Evolutionary conservation across 2,113 vertebrate species (phyloP), one percentile per base, ranked within the genome.

Genomic region (Tinamus guttatus): DNA sequence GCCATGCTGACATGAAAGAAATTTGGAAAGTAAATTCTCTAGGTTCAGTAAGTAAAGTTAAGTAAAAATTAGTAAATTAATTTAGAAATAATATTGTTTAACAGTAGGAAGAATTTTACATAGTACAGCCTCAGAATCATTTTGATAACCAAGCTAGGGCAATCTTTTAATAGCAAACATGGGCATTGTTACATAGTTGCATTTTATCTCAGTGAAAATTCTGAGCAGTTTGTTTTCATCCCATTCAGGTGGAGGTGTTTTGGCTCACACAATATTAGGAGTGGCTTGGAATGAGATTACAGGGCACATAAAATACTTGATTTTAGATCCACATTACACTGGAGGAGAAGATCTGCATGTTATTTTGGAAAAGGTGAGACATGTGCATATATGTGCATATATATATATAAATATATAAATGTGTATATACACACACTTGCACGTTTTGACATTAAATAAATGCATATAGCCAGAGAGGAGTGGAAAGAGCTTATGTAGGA

Each of bases 251-350:
- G 99, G 99, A 43, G 99, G 99, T 16, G 98, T 99, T 76, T 92
- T 99, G 94, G 99, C 99, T 80, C 99, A 99, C 96, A 99, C 99
- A 0, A 99, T 99, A 94, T 90, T 99, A n/a, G 99, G 99, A 67
- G 99, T 99, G 49, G 95, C 98, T 22, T 99, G 99, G 99, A 99
- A 99, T 96, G 99, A 99, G 91, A 97, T 95, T 62, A 99, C 98
- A 14, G 99, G 99, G 17, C 97, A 99, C 70, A 99, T 98, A 78
- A 99, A 98, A 87, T 99, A 98, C 87, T 98, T 99, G 47, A 99
- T 99, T 94, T 96, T 99, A 36, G 99, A 99, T 94, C 99, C 99
- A 59, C 99, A 99, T 97, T 99, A 99, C 91, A 99, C 99, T 27
- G 99, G 99, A 47, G 98, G 98, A 75, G 99, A 99, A 97, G 99